phyloP scores from a whole-genome alignment of 2,888 invertebrate species.

The Pseudolycoriella hygida region DNA sequence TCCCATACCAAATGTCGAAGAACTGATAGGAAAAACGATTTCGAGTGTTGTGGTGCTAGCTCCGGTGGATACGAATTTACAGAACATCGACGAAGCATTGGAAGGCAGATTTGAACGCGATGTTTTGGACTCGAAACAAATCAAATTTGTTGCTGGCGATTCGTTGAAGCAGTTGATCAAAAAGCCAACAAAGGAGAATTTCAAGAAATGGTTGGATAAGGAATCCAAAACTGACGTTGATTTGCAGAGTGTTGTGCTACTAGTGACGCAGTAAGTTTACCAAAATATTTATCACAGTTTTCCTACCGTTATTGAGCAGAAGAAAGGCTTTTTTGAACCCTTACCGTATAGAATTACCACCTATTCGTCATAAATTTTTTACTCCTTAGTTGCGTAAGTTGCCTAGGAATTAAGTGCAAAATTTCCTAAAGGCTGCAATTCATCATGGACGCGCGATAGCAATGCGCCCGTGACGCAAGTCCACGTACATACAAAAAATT shows the following conservation, averaged over 20 bases:
- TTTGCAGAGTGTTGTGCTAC: slow-evolving; percentile 61
- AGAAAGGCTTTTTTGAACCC: too few species aligned
- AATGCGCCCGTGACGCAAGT: too few species aligned
- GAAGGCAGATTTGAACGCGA: slow-evolving; percentile 37
- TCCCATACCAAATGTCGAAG: slow-evolving; percentile 63
- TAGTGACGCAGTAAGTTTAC: slow-evolving; percentile 58
- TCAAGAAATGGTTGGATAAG: slow-evolving; percentile 59
- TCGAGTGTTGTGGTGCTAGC: slow-evolving; percentile 73
- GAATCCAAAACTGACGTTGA: slow-evolving; percentile 58
- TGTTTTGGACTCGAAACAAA: slow-evolving; percentile 41
- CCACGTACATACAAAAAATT: too few species aligned
- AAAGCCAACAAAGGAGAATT: slow-evolving; percentile 59
- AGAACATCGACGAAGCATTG: not conserved
- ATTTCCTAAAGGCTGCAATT: too few species aligned
- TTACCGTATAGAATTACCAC: too few species aligned
- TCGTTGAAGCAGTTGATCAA: slow-evolving; percentile 56
- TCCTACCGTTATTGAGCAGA: too few species aligned
- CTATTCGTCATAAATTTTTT: too few species aligned
- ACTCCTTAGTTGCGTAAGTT: too few species aligned
- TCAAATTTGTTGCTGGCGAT: slow-evolving; percentile 56
- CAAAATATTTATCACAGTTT: not conserved
- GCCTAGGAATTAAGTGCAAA: too few species aligned
- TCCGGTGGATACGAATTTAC: slow-evolving; percentile 42
- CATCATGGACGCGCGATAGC: too few species aligned
- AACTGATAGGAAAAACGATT: slow-evolving; percentile 56